A percentile compares a stretch with the other conserved stretches of the same genome.
Evolutionary conservation across 2,113 vertebrate species (phyloP).

Genomic region (Seriola rivoliana): DNA sequence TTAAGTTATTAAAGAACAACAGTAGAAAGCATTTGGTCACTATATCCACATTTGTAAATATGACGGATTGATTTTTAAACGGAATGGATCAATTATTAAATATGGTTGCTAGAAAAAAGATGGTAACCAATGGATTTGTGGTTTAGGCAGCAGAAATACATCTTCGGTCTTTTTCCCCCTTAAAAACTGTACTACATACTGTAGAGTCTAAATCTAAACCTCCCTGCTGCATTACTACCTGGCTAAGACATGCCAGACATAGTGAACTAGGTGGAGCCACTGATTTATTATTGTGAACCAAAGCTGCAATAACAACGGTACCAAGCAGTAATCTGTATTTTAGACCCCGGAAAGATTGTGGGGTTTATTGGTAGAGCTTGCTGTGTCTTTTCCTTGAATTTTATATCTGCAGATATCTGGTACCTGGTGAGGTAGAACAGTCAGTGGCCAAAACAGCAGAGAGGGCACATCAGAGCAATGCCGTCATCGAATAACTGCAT

Average conservation of each 20-base stretch:
- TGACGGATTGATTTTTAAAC: neutral
- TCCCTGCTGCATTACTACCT: neutral
- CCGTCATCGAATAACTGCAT: conserved; percentile 6
- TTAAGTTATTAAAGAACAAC: neutral
- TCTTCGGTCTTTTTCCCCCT: neutral
- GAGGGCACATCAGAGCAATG: neutral
- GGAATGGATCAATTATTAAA: neutral
- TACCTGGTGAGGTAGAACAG: neutral
- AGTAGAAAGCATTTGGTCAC: neutral
- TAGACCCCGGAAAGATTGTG: neutral
- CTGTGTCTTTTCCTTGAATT: neutral
- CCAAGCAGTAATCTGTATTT: neutral
- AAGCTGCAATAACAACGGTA: neutral
- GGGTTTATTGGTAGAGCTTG: neutral
- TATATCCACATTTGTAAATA: neutral
- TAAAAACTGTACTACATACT: neutral
- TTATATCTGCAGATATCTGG: neutral
- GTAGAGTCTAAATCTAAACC: neutral
- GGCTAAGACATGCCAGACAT: neutral
- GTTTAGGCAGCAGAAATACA: neutral
- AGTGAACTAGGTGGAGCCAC: neutral
- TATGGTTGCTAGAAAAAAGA: neutral
- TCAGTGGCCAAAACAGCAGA: neutral
- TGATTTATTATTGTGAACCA: neutral
- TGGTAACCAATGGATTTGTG: conserved; percentile 1